Evolutionary conservation across 1,140 invertebrate species (phyloP), one percentile per base, ranked within the genome.

Genomic region (Bradynema listronoti): DNA sequence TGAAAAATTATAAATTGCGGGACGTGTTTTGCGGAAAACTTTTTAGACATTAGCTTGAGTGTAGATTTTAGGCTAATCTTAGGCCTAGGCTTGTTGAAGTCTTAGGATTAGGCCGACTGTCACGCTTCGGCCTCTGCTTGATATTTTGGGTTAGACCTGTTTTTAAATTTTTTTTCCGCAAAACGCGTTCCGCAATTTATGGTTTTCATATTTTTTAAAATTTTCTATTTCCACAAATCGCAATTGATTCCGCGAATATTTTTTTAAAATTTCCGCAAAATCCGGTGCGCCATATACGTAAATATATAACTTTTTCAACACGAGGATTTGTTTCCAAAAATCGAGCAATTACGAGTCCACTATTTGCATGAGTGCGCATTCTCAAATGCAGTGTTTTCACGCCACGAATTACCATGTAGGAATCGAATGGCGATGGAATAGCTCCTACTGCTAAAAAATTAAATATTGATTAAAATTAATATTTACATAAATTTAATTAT

Each of bases 351-450:
- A 80, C 81, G 2, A 91, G 67, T 3, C 84, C 85, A 79, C 87
- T 91, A 61, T 84, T 83, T 82, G 86, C 86, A 72, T 95, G 91
- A 71, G 87, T 83, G 68, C 87, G 84, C 93, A 99, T 97, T 56
- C 94, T 82, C 6, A 96, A 63, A 50, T 88, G 85, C 14, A 96
- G 80, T 0, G 94, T 99, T 80, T 97, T 96, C 41, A 98, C 80
- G 73, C 92, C 90, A 43, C 94, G 85, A 73, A 90, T 91, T 0
- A 95, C 89, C 74, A 93, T 80, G 75, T 86, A 90, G 78, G 92
- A 95, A 79, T 99, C 94, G 78, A 95, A 94, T 0, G 94, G 91
- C 0, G 91, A 91, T 7, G 94, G 92, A 2, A 97, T 86, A 47
- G 89, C 84, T 42, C 92, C 92, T 80, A 88, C 84, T 1, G 71